Base-by-base conservation (phyloP, 2,113 vertebrate genomes). In the Columba livia region DNA sequence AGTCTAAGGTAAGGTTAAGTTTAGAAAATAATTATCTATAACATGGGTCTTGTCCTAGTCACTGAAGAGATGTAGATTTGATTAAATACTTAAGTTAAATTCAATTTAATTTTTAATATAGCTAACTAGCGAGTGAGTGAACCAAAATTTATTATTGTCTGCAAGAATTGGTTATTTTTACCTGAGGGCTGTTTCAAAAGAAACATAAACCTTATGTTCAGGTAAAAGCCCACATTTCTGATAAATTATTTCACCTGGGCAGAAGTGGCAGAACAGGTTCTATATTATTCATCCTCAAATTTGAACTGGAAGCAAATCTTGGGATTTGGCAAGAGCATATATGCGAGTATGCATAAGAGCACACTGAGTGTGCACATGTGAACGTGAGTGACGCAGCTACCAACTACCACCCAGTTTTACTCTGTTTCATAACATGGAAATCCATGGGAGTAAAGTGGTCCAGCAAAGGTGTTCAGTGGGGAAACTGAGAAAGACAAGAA, bases 331-430 rank as follows among this genome's bases (percentile, higher is more conserved):
- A 48, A 48, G n/a, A 56, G 15, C 3, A 5, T 16, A 24, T 18
- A 44, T 0, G 1, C 15, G 21, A 12, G 4, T 3, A 3, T 19
- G 32, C 42, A 50, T 0, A 15, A 36, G 29, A 89, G 29, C 5
- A 23, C 44, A 65, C 14, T 1, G 1, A 25, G 17, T 14, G 5
- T 36, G 38, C 36, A 54, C 0, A 0, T 53, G 20, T 32, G 19
- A 11, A n/a, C 32, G 8, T 3, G 13, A 88, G 10, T 20, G 56
- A 60, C 50, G 83, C 36, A 73, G 12, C 5, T 42, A 48, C 7
- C 60, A 58, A 19, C 4, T 42, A 48, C 7, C 64, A 58, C 23
- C 11, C 36, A 50, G 1, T 80, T 84, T 53, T 24, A 62, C 9
- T 50, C 29, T 36, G 20, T 58, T 84, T 69, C 48, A 11, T 32